Evolutionary conservation across 2,113 vertebrate species (phyloP), one percentile per base, ranked within the genome.

Genomic region (Nothobranchius furzeri): DNA sequence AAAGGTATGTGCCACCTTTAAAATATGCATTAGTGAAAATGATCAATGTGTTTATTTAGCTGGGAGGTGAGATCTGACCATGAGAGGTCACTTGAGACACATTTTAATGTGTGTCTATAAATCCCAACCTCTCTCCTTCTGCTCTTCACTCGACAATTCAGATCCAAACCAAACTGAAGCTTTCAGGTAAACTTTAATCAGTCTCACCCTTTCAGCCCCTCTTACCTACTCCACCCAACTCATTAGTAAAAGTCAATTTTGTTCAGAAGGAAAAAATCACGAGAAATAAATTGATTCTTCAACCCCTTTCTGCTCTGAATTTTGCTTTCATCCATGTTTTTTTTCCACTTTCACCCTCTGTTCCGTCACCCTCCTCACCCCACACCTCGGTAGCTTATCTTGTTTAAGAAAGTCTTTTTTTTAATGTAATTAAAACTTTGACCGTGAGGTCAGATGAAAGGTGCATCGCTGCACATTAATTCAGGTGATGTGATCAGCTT

Each of bases 81-180:
- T 43, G 43, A 58, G n/a, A 12, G n/a, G 45, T 30, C 13, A 60
- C 45, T n/a, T 47, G 43, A 60, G 45, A 15, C 49, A 9, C 30
- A 37, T 60, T 47, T 25, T 46, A 9, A 46, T 30, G 20, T 14
- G 10, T 54, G 12, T 35, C 50, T 12, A 10, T 8, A 6, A 24
- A 45, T 45, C 11, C 10, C 11, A 30, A 7, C 52, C 12, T 54
- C 52, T 12, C 10, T 14, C 12, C 25, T 12, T 30, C 12, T 15
- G 13, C 54, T 43, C 67, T 66, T 72, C 79, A 77, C 72, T 54
- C 60, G 15, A 53, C 37, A 71, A 76, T 64, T 90, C 81, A 85
- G 79, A 91, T 90, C 86, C 86, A 68, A 60, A 71, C 68, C 64
- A 77, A 81, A 85, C 80, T 84, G 64, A 88, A 90, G 91, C 88